phyloP scores from a whole-genome alignment of 2,113 vertebrate genomes.

The Melanocharis versteri region DNA sequence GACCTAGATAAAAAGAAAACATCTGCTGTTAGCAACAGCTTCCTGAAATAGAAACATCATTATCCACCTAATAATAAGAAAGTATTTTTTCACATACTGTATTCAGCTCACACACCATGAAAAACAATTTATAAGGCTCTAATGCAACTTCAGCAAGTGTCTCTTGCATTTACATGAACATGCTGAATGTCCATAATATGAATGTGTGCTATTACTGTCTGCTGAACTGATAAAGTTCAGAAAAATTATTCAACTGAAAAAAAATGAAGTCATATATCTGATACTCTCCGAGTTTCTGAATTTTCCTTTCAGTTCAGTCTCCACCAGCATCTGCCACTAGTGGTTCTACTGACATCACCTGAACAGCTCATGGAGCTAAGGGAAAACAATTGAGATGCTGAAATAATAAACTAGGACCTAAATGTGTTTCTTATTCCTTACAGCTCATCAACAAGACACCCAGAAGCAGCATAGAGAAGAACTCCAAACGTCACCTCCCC shows the following conservation, averaged over 20 bases:
- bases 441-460: neutral
- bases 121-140: constrained; percentile 4
- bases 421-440: neutral
- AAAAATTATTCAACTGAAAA: constrained; percentile 4
- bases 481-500: neutral
- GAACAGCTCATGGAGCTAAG: neutral
- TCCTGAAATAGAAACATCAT: neutral
- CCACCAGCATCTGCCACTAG: neutral
- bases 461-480: neutral
- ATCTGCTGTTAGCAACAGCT: neutral
- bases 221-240: constrained; percentile 18
- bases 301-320: neutral
- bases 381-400: neutral
- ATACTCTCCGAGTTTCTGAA: neutral
- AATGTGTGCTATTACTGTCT: neutral
- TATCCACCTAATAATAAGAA: neutral
- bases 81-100: neutral
- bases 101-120: neutral
- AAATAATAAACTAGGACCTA: neutral
- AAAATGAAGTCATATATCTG: neutral
- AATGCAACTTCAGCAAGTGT: neutral
- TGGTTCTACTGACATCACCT: neutral
- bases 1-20: constrained; percentile 7
- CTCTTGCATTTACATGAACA: neutral
- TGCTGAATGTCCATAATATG: neutral